Evolutionary conservation across 2,797 vertebrate species (phyloP).

Genomic region (Dicrostonyx torquatus): DNA sequence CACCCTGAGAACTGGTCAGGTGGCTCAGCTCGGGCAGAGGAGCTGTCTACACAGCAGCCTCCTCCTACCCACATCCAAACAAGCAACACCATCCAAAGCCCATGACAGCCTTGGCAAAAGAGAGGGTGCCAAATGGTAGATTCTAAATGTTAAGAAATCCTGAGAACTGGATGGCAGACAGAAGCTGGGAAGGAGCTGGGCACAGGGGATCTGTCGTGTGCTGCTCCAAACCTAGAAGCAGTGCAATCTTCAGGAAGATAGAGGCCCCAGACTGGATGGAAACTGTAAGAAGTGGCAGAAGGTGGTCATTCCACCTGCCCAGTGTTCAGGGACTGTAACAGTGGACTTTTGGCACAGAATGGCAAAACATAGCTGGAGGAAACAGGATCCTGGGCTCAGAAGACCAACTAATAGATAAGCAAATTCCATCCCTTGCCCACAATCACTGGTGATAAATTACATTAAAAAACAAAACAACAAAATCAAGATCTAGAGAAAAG

Average conservation of each 20-base stretch:
- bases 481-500: constrained; percentile 18
- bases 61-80: background rate
- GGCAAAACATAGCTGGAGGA: background rate
- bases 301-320: background rate
- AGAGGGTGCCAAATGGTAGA: background rate
- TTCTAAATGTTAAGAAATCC: background rate
- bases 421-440: background rate
- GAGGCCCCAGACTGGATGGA: background rate
- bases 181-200: background rate
- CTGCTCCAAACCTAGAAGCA: background rate
- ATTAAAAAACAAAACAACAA: background rate
- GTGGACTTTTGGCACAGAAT: background rate
- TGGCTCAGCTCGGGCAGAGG: background rate
- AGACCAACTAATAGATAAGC: background rate
- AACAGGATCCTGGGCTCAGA: background rate
- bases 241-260: background rate
- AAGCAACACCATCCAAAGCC: background rate
- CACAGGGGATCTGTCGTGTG: background rate
- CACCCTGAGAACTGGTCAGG: background rate
- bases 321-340: background rate
- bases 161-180: constrained; percentile 25
- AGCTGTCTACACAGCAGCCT: background rate
- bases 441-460: background rate
- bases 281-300: background rate
- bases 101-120: background rate